phyloP scores from a whole-genome alignment of 2,113 vertebrate species.

The Camelus bactrianus region DNA sequence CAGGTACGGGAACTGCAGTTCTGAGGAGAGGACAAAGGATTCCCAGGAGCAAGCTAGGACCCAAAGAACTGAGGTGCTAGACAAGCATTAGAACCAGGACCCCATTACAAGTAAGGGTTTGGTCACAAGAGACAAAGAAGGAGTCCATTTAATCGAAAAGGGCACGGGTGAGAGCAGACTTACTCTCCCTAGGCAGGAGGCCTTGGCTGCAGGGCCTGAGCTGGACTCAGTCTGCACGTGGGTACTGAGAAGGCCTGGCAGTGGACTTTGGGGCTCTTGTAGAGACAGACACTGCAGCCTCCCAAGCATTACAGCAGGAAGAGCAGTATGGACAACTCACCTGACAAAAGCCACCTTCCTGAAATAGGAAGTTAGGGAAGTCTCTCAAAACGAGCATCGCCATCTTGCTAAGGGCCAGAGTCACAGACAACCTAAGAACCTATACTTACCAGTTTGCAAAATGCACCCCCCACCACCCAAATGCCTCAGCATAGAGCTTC shows the following conservation, averaged over 20 bases:
- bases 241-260: not conserved
- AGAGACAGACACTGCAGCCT: not conserved
- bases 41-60: not conserved
- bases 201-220: not conserved
- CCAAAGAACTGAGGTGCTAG: not conserved
- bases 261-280: not conserved
- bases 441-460: not conserved
- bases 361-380: not conserved
- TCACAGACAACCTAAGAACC: not conserved
- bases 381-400: not conserved
- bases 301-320: not conserved
- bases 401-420: not conserved
- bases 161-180: not conserved
- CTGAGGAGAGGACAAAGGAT: not conserved
- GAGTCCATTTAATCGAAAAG: not conserved
- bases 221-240: not conserved
- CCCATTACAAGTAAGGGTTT: not conserved
- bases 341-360: not conserved
- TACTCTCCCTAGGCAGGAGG: not conserved
- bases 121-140: not conserved
- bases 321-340: not conserved
- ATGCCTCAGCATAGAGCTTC: not conserved
- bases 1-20: no score
- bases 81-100: not conserved
- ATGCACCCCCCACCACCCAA: fast-evolving